Base-by-base conservation (phyloP, 2,888 invertebrate species). In the Agonopterix arenella region DNA sequence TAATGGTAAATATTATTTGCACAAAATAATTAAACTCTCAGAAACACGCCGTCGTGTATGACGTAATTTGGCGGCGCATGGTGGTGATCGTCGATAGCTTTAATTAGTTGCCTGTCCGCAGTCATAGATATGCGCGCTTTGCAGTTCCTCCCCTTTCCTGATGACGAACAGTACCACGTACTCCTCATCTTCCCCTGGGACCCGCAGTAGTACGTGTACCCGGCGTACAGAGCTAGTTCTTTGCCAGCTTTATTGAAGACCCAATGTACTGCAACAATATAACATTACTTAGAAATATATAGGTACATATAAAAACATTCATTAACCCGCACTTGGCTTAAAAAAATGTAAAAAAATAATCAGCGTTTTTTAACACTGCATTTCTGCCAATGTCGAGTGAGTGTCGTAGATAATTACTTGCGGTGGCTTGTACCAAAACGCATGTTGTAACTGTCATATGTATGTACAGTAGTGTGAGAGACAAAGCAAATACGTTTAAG, bases 131-230 rank as follows among this genome's bases (percentile, higher is more conserved):
- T 9, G 9, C 47, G 16, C 13, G 48, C 48, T 41, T 36, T 45
- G 42, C 49, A 49, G 4, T 45, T 45, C 10, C 10, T 38, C 11
- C 44, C 47, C 1, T 13, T 10, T n/a, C 46, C 46, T 5, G 28
- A 41, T 11, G 4, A 8, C 4, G 41, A 36, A 9, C 47, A 47
- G 10, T 4, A 8, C 44, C 44, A 48, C 4, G 11, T 11, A 11
- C 16, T 16, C 1, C 11, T 42, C 11, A n/a, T 4, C 38, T 41
- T 36, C 2, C 13, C 9, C 41, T 36, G 28, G 3, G 11, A 11
- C 3, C 18, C 8, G 11, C 46, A 16, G 47, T 41, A 50, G 38
- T 46, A 54, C 4, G 48, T 18, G 28, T 43, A 13, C 8, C 43
- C 43, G 43, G 3, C 43, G 11, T 11, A 11, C 8, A 11, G 8